Evolutionary conservation across 2,113 vertebrate genomes (phyloP), one percentile per base, ranked within the genome.

Genomic region (Phrynosoma blainvillii): DNA sequence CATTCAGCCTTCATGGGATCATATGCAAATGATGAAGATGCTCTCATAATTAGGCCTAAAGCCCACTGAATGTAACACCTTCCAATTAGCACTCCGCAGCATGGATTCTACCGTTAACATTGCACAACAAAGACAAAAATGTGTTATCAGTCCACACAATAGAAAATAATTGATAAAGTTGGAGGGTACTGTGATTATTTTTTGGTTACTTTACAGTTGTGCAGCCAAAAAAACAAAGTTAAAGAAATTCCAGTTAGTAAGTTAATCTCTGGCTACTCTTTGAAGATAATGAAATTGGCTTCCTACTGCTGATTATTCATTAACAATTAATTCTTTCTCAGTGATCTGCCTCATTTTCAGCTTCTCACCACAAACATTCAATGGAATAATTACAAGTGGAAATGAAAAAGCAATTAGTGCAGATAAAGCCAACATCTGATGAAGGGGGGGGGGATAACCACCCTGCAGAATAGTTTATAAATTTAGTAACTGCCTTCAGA

Each of bases 201-300:
- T 74, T 95, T 97, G 96, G 97, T 97, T 97, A 97, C 96, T 97
- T 95, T 96, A 96, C 95, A 95, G 95, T 96, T 95, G 97, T 95
- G 95, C 95, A 93, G 12, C 10, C 74, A 82, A 62, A 54, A 59
- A 25, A 65, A 56, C 92, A 96, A 96, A 93, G 95, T 95, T 95
- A 89, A 92, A 96, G 95, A 96, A 73, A 91, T 89, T 93, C 87
- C 96, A 95, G 96, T 95, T 95, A 96, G 95, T 96, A 94, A 62
- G 95, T 95, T 97, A 96, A 96, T 97, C 96, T 96, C 96, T 94
- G 95, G 95, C 97, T 96, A 97, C 96, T 97, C 97, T 98, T 98
- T 97, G 96, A 98, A 97, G 96, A 97, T 97, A 97, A 97, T 98
- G 97, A 97, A 97, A 98, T 97, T 97, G 97, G 96, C 97, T 97